These are phyloP conservation scores for Cheilosia vulpina DNA, from an alignment of 2,888 invertebrate species.

Conservation along the genomic window DNA sequence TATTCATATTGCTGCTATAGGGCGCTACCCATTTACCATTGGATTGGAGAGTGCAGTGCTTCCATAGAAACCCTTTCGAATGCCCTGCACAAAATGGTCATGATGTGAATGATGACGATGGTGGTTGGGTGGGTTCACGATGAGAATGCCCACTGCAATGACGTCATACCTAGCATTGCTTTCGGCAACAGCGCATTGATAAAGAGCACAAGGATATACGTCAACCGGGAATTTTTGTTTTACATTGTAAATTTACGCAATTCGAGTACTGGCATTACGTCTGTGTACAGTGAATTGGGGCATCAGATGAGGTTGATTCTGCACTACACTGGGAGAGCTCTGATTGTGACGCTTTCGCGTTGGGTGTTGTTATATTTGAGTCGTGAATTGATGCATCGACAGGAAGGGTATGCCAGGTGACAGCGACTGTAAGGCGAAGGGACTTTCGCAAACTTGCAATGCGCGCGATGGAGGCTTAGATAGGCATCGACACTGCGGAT, in stretches of 20 bases:
- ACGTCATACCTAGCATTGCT: conserved; percentile 62
- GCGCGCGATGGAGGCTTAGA: neutral
- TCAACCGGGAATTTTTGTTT: conserved; percentile 24
- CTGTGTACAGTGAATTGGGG: conserved; percentile 6
- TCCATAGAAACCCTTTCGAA: conserved; percentile 32
- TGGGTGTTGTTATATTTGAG: conserved; percentile 29
- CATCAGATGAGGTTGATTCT: conserved; percentile 52
- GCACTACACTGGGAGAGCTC: conserved; percentile 34
- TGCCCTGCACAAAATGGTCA: conserved; percentile 25
- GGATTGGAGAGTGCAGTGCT: conserved; percentile 47
- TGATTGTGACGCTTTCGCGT: conserved; percentile 42
- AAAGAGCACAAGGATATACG: conserved; percentile 45
- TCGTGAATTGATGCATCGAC: conserved; percentile 48
- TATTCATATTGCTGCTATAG: conserved; percentile 30
- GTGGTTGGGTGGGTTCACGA: neutral
- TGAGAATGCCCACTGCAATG: conserved; percentile 28
- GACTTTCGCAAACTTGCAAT: conserved; percentile 34
- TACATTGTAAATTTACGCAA: conserved; percentile 54
- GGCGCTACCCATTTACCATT: conserved; percentile 32
- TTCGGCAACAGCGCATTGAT: conserved; percentile 40
- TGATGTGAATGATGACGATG: neutral
- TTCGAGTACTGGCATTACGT: conserved; percentile 33
- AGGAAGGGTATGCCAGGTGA: conserved; percentile 9
- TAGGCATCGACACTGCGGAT: neutral
- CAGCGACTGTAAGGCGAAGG: neutral